A percentile compares a stretch with the other conserved stretches of the same genome.
Evolutionary conservation across 2,888 invertebrate genomes (phyloP).

Genomic region (Rotaria magnacalcarata): DNA sequence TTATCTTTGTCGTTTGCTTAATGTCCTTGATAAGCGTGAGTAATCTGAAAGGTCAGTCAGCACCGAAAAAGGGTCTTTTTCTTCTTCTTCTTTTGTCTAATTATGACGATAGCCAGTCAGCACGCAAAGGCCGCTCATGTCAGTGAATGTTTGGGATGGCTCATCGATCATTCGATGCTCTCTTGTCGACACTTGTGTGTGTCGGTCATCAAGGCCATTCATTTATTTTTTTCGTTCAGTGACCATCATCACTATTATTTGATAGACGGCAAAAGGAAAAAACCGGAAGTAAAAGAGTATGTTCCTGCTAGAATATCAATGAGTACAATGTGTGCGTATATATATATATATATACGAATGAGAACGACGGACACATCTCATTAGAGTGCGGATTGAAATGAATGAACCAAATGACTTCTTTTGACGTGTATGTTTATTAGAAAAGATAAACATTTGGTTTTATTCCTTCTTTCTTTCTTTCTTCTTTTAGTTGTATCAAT

Average conservation of each 20-base stretch:
- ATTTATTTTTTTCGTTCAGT: constrained; percentile 22
- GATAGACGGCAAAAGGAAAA: constrained; percentile 22
- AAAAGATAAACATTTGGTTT: constrained; percentile 23
- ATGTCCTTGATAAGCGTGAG: constrained; percentile 23
- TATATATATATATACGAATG: neutral
- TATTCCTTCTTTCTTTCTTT: neutral
- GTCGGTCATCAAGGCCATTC: constrained; percentile 29
- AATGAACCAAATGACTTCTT: constrained; percentile 1
- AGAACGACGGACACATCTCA: constrained; percentile 26
- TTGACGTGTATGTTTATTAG: constrained; percentile 29
- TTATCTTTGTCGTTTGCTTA: neutral
- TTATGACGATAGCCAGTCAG: constrained; percentile 25
- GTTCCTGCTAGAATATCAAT: constrained; percentile 31
- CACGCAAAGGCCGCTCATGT: constrained; percentile 26
- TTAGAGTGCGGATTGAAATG: constrained; percentile 22
- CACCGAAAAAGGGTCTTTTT: neutral
- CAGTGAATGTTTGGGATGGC: constrained; percentile 21
- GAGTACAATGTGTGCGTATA: neutral
- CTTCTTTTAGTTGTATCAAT: neutral
- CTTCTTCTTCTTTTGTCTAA: neutral
- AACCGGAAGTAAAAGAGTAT: constrained; percentile 22
- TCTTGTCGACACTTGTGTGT: constrained; percentile 31
- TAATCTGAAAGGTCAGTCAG: constrained; percentile 29
- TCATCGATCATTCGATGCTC: constrained; percentile 26
- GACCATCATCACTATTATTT: constrained; percentile 26